Evolutionary conservation across 2,797 vertebrate species (phyloP).

Genomic region (Xiphorhynchus erythropygius): DNA sequence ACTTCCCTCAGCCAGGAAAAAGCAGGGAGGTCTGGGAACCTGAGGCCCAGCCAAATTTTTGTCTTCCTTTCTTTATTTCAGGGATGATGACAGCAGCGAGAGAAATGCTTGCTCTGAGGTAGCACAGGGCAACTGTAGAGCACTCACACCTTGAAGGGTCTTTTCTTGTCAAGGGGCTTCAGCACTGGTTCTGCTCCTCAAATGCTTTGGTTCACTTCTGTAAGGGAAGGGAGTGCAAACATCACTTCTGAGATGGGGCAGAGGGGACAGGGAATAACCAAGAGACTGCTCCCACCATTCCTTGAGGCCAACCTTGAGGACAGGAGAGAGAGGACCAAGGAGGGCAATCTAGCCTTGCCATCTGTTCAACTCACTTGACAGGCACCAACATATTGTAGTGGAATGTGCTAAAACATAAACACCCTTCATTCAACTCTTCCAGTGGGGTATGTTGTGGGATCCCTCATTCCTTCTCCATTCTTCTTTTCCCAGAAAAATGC

Average conservation of each 20-base stretch:
- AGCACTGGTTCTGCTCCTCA: not conserved
- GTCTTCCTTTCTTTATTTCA: not conserved
- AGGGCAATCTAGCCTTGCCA: not conserved
- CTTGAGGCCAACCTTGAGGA: not conserved
- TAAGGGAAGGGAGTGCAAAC: not conserved
- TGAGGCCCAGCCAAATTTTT: not conserved
- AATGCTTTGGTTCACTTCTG: not conserved
- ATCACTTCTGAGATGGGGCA: not conserved
- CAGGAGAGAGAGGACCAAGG: not conserved
- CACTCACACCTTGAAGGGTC: rapidly evolving
- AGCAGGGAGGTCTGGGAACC: not conserved
- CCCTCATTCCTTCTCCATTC: not conserved
- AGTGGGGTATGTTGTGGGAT: not conserved
- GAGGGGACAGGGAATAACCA: not conserved
- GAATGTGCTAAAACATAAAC: not conserved
- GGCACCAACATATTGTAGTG: not conserved
- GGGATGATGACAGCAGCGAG: not conserved
- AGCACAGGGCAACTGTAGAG: not conserved
- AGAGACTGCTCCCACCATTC: not conserved
- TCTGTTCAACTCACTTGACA: not conserved
- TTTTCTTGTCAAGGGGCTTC: not conserved
- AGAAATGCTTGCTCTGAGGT: not conserved
- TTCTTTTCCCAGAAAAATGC: not conserved
- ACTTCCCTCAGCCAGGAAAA: not conserved
- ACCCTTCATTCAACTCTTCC: not conserved